These are phyloP conservation scores for Drosophila eugracilis DNA, from an alignment of 1,140 invertebrate species.

Conservation along the genomic window DNA sequence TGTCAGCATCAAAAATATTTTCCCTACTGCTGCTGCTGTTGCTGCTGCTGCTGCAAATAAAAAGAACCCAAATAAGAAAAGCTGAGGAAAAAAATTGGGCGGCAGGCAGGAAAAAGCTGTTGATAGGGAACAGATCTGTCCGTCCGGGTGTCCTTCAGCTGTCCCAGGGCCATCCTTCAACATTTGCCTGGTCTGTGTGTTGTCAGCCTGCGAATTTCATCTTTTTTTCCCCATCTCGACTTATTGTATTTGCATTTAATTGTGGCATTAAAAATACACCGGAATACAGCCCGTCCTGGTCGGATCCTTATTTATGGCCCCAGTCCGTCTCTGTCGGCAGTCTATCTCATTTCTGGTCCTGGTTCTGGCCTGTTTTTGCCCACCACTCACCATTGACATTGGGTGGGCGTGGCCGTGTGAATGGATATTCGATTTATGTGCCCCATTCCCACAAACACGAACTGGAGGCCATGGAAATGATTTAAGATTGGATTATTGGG, in stretches of 20 bases:
- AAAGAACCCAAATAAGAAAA: background rate
- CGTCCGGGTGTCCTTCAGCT: conserved; percentile 40
- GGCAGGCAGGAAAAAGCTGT: conserved; percentile 60
- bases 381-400: conserved; percentile 53
- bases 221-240: conserved; percentile 38
- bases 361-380: conserved; percentile 23
- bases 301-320: conserved; percentile 65
- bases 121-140: conserved; percentile 50
- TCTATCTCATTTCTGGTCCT: conserved; percentile 28
- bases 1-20: conserved; percentile 71
- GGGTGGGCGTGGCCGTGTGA: conserved; percentile 59
- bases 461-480: conserved; percentile 37
- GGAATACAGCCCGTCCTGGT: conserved; percentile 32
- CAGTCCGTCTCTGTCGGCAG: conserved; percentile 30
- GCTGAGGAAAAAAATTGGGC: conserved; percentile 1
- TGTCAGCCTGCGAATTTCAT: conserved; percentile 23
- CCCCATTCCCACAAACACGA: conserved; percentile 20
- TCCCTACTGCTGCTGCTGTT: conserved; percentile 40
- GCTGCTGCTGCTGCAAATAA: conserved; percentile 37
- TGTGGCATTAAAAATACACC: conserved; percentile 78
- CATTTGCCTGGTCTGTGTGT: conserved; percentile 48
- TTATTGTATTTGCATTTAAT: conserved; percentile 77
- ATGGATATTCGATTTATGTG: conserved; percentile 61
- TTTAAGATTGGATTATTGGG: conserved; percentile 57
- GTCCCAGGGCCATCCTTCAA: conserved; percentile 63